Percentiles rank a stretch among this genome's conserved stretches.
Evolutionary conservation across 1,140 invertebrate species (phyloP).

Genomic region (Cydia strobilella): DNA sequence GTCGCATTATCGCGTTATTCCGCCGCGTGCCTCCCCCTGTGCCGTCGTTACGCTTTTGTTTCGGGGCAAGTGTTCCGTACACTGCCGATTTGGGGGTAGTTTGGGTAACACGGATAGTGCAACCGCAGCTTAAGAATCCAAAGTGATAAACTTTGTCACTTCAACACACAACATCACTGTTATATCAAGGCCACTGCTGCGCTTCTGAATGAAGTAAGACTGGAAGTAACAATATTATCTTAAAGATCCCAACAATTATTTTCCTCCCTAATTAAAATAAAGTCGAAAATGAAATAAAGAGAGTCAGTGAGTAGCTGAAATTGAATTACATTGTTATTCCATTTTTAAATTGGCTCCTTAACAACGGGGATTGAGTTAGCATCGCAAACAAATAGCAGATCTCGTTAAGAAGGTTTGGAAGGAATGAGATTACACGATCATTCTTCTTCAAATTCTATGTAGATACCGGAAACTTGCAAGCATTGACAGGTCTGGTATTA

Average conservation of each 20-base stretch:
- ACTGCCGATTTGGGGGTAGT: neutral
- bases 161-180: neutral
- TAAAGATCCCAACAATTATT: slow-evolving; percentile 20
- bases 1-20: slow-evolving; percentile 13
- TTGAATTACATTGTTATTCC: slow-evolving; percentile 24
- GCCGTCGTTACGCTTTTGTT: neutral
- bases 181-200: too few species aligned
- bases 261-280: slow-evolving; percentile 20
- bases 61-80: neutral
- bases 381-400: slow-evolving; percentile 31
- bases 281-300: slow-evolving; percentile 19
- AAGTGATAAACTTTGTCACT: neutral
- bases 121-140: neutral
- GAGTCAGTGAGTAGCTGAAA: slow-evolving; percentile 22
- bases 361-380: slow-evolving; percentile 23
- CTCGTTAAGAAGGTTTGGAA: slow-evolving; percentile 21
- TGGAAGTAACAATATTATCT: neutral
- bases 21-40: neutral
- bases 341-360: slow-evolving; percentile 30
- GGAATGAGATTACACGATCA: slow-evolving; percentile 12
- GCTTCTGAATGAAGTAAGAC: too few species aligned
- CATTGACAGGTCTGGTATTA: too few species aligned
- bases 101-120: neutral
- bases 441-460: neutral
- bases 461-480: neutral